Base-by-base conservation (phyloP, 2,888 invertebrate species). In the Microplitis deprimator region DNA sequence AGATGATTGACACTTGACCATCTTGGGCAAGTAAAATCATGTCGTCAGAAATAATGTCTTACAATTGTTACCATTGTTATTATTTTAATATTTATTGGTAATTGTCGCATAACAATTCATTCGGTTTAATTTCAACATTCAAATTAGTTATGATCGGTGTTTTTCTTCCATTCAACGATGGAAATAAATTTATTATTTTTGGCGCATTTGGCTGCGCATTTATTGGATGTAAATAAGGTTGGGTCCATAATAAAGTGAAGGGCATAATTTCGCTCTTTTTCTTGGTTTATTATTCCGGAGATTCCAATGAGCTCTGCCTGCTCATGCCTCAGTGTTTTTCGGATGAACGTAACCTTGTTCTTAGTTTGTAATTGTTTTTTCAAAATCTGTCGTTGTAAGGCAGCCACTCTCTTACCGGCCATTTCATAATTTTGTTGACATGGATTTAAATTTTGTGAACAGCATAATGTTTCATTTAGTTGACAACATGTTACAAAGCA, bases 301-400 rank as follows among this genome's bases (percentile, higher is more conserved):
- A 87, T 79, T 78, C 73, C 79, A 73, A 86, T 84, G 39, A 88
- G 80, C 40, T 83, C 84, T 5, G 82, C 80, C 72, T 88, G 87
- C 68, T 88, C 87, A 29, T 77, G 81, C n/a, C 83, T 83, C 62
- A 89, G 80, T 10, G 82, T 73, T n/a, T 78, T 79, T 10, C 81
- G 83, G 81, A 88, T 83, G 75, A 85, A 85, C 41, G 83, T 78
- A 13, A 88, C 81, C 75, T 84, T 87, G 59, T 29, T 80, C 4
- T 79, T 83, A 1, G 86, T 84, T 39, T 87, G 86, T n/a, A 76
- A 82, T 78, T 88, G 85, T 76, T 87, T 88, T 59, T 85, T 83
- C 2, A 79, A 81, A 77, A 88, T 88, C 77, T 86, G 84, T 50
- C 80, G 83, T 78, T 89, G 88, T 73, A 89, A 75, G 4, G 87